These are phyloP conservation scores for Agriopis marginaria DNA, from an alignment of 2,888 invertebrate species.

Conservation along the genomic window DNA sequence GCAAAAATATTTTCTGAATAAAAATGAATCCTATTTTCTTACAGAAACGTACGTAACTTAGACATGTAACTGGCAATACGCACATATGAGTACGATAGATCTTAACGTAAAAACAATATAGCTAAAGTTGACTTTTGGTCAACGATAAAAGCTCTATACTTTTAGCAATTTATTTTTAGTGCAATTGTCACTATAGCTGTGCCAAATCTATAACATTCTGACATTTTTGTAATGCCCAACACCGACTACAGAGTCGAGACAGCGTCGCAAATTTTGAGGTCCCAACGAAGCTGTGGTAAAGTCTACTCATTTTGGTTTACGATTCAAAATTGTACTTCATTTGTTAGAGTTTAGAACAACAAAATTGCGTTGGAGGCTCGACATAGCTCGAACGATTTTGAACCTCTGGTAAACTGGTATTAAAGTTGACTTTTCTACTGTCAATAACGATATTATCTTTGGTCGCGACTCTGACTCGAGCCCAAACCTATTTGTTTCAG, in stretches of 20 bases:
- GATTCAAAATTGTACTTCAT: too few relatives aligned
- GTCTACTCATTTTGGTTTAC: too few relatives aligned
- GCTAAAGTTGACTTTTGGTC: slow-evolving; percentile 50
- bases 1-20: slow-evolving; percentile 80
- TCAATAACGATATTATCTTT: too few relatives aligned
- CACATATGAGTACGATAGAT: slow-evolving; percentile 68
- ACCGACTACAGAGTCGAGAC: too few relatives aligned
- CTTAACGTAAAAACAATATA: slow-evolving; percentile 52
- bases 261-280: too few relatives aligned
- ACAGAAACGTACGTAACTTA: slow-evolving; percentile 78
- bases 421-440: too few relatives aligned
- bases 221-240: slow-evolving; percentile 41
- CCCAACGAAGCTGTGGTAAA: too few relatives aligned
- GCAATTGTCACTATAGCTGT: slow-evolving; percentile 59
- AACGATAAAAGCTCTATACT: slow-evolving; percentile 51
- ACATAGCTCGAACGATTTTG: too few relatives aligned
- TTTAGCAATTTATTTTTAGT: slow-evolving; percentile 49
- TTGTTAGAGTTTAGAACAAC: too few relatives aligned
- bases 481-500: slow-evolving; percentile 43
- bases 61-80: slow-evolving; percentile 78
- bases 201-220: slow-evolving; percentile 71
- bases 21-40: slow-evolving; percentile 83
- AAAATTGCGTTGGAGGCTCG: too few relatives aligned
- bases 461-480: too few relatives aligned
- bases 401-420: too few relatives aligned